Percentiles rank a stretch among this genome's conserved stretches.
These are phyloP conservation scores for Aphelinus atriplicis DNA, from an alignment of 1,140 invertebrate species.

Conservation along the genomic window DNA sequence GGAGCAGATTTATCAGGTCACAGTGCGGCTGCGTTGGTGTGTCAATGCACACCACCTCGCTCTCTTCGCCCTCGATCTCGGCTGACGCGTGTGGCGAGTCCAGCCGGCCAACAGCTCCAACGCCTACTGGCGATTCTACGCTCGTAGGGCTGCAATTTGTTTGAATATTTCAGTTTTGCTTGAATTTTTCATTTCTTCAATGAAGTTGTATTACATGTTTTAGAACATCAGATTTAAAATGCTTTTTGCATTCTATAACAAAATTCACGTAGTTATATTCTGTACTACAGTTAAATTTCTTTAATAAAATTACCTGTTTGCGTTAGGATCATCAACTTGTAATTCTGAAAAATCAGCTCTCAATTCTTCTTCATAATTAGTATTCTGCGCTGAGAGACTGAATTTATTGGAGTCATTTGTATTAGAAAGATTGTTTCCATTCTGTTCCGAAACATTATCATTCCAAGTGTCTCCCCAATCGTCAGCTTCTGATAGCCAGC, in stretches of 20 bases:
- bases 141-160: conserved; percentile 55
- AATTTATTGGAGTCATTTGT: conserved; percentile 52
- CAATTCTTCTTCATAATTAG: conserved; percentile 53
- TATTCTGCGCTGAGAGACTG: conserved; percentile 47
- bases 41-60: conserved; percentile 75
- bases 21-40: conserved; percentile 73
- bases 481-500: conserved; percentile 77
- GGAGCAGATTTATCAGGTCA: conserved; percentile 71
- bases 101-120: conserved; percentile 67
- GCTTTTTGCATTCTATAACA: no score
- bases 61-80: conserved; percentile 77
- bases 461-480: conserved; percentile 74
- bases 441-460: conserved; percentile 69
- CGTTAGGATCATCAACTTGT: conserved; percentile 61
- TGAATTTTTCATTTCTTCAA: no score
- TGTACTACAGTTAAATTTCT: neutral
- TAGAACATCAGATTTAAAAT: no score
- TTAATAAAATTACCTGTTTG: conserved; percentile 54
- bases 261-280: no score
- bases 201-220: no score
- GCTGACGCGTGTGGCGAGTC: conserved; percentile 72
- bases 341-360: conserved; percentile 57
- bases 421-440: conserved; percentile 68
- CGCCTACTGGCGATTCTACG: conserved; percentile 59
- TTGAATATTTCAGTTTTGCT: neutral